phyloP scores from a whole-genome alignment of 2,888 invertebrate species.

The Macrosiphum euphorbiae region DNA sequence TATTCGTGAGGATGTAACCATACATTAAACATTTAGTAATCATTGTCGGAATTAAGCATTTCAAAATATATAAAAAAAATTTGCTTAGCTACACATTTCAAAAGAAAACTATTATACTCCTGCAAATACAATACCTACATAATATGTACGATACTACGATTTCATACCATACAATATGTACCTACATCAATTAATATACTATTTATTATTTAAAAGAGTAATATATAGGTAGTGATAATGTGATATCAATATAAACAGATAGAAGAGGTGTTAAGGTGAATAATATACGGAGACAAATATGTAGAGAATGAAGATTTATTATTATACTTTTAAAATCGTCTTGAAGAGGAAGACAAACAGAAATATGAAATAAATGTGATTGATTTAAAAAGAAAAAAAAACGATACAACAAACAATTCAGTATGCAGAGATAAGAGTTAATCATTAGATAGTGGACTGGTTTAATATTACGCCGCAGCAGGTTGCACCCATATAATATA shows the following conservation, averaged over 20 bases:
- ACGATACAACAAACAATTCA: constrained; percentile 1
- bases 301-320: not conserved
- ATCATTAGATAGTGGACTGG: not conserved
- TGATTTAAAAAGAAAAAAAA: not conserved
- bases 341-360: not conserved
- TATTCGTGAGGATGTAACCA: not conserved
- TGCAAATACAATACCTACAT: not conserved
- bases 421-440: not conserved
- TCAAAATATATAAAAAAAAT: not conserved
- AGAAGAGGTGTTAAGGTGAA: not conserved
- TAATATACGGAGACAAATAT: not conserved
- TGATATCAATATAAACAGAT: not conserved
- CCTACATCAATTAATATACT: not conserved
- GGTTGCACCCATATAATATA: not conserved
- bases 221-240: not conserved
- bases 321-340: not conserved
- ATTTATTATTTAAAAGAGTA: not conserved
- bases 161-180: not conserved
- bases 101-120: not conserved
- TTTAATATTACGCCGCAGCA: not conserved
- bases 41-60: not conserved
- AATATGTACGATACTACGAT: no score
- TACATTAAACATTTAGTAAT: not conserved
- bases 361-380: not conserved
- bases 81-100: not conserved